Evolutionary conservation across 2,113 vertebrate genomes (phyloP).

Genomic region (Vireo altiloquus): DNA sequence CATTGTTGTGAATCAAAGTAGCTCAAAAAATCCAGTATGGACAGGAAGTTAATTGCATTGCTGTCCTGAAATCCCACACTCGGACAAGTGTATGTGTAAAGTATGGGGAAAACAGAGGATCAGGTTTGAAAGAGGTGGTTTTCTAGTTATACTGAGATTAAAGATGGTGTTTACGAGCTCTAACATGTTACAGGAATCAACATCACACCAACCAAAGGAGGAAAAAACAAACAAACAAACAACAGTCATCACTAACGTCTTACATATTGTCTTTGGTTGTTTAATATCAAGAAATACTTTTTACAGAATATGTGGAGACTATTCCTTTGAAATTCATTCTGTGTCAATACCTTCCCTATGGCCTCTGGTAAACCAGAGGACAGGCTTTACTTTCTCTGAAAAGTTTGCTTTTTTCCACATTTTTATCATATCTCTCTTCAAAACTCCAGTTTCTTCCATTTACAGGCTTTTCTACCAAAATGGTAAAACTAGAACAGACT

Average conservation of each 20-base stretch:
- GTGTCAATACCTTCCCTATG: neutral
- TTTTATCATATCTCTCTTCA: neutral
- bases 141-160: neutral
- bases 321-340: neutral
- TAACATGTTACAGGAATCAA: neutral
- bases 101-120: neutral
- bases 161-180: neutral
- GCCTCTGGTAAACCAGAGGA: neutral
- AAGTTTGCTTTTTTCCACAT: neutral
- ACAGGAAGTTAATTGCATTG: neutral
- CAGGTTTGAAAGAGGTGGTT: neutral
- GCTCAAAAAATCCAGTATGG: neutral
- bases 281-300: conserved; percentile 64
- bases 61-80: neutral
- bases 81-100: neutral
- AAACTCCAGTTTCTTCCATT: neutral
- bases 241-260: conserved; percentile 26
- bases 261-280: conserved; percentile 55
- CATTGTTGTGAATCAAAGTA: neutral
- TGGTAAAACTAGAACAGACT: neutral
- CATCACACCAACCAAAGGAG: neutral
- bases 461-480: neutral
- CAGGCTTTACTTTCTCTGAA: neutral
- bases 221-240: neutral
- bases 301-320: conserved; percentile 48